phyloP scores from a whole-genome alignment of 2,113 vertebrate genomes.

The Tricholaema leucomelas region DNA sequence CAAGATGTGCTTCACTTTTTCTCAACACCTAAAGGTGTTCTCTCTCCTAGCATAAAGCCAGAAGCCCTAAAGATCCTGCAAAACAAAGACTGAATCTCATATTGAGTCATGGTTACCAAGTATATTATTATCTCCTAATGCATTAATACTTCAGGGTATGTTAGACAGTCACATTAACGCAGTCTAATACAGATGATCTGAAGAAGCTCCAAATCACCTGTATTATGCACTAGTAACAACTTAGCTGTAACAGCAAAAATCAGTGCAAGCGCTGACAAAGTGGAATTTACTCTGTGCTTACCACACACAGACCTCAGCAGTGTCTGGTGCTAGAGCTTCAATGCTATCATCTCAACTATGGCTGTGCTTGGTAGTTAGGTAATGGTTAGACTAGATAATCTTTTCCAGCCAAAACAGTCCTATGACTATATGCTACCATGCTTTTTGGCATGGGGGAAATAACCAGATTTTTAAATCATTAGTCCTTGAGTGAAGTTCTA shows the following conservation, averaged over 20 bases:
- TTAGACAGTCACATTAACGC: background rate
- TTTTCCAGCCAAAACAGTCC: no score
- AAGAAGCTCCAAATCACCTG: background rate
- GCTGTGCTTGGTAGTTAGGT: background rate
- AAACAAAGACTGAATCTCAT: background rate
- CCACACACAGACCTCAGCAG: accelerated
- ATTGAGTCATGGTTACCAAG: background rate
- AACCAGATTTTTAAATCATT: background rate
- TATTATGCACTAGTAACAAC: background rate
- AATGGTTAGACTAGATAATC: no score
- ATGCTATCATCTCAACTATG: background rate
- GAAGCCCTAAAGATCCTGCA: background rate
- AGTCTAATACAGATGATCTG: background rate
- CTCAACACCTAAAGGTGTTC: background rate
- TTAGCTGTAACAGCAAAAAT: background rate
- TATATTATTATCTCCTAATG: background rate
- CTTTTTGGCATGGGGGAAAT: background rate
- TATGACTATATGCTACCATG: no score
- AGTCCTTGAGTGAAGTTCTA: background rate
- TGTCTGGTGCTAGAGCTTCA: background rate
- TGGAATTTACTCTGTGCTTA: background rate
- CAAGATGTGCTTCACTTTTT: background rate
- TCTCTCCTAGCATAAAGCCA: background rate
- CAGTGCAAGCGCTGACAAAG: background rate
- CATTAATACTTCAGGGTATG: background rate